These are phyloP conservation scores for Plecotus auritus DNA, from an alignment of 2,113 vertebrate genomes.

Conservation along the genomic window DNA sequence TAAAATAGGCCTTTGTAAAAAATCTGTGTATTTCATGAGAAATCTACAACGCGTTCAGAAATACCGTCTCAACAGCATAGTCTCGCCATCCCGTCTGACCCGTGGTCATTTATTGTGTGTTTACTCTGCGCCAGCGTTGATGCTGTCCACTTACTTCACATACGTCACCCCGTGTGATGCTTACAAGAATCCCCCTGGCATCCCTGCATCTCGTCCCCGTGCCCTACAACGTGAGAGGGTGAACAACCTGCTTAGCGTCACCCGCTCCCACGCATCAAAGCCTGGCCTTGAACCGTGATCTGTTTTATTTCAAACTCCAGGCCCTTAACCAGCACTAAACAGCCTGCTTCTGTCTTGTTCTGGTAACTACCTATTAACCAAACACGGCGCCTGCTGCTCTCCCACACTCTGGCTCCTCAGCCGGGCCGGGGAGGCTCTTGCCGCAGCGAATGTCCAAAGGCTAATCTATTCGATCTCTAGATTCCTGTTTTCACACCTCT, in stretches of 20 bases:
- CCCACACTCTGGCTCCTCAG: background rate
- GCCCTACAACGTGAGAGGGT: background rate
- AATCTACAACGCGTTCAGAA: background rate
- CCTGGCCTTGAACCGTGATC: background rate
- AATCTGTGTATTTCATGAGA: background rate
- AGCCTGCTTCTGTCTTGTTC: background rate
- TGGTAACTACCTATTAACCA: background rate
- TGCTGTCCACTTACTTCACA: background rate
- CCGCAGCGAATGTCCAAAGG: background rate
- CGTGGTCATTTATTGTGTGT: background rate
- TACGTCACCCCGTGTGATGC: background rate
- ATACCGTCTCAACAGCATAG: background rate
- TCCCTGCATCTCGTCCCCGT: background rate
- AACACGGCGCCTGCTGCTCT: background rate
- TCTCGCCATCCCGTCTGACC: background rate
- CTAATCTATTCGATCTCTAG: slow-evolving; percentile 16
- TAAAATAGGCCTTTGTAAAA: background rate
- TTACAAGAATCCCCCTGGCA: background rate
- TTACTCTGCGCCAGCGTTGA: background rate
- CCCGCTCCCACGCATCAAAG: background rate
- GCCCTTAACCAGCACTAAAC: background rate
- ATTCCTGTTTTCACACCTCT: slow-evolving; percentile 30
- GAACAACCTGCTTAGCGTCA: background rate
- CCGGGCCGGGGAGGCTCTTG: background rate
- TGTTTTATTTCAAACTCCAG: slow-evolving; percentile 5